Percentiles rank a stretch among this genome's conserved stretches.
Evolutionary conservation across 1,140 invertebrate genomes (phyloP).

Genomic region (Drosophila subpulchrella): DNA sequence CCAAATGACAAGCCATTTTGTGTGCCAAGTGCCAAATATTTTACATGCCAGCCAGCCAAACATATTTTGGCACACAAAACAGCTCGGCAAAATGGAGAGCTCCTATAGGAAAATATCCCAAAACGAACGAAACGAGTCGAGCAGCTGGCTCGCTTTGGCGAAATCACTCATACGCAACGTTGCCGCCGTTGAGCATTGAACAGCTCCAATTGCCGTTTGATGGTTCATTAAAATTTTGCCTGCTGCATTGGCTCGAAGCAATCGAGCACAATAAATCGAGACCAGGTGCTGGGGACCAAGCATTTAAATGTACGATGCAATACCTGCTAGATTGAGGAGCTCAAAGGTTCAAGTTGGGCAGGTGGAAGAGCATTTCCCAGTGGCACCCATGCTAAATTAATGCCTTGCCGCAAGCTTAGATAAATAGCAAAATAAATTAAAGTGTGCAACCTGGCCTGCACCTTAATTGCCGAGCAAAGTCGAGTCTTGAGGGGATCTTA

Average conservation of each 20-base stretch:
- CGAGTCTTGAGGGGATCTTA: constrained; percentile 34
- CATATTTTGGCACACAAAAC: constrained; percentile 34
- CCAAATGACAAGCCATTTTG: constrained; percentile 55
- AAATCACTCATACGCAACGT: constrained; percentile 76
- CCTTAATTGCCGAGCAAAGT: constrained; percentile 41
- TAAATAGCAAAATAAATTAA: constrained; percentile 65
- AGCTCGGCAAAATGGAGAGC: background rate
- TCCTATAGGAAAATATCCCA: background rate
- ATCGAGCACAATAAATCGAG: constrained; percentile 60
- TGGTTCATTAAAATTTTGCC: constrained; percentile 72
- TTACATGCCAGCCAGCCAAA: constrained; percentile 57
- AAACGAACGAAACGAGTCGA: background rate
- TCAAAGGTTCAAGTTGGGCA: background rate
- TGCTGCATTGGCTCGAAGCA: constrained; percentile 48
- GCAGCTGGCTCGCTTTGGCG: constrained; percentile 26
- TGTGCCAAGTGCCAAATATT: constrained; percentile 73
- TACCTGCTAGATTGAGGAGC: background rate
- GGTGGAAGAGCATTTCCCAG: background rate
- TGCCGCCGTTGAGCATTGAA: constrained; percentile 44
- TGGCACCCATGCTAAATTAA: constrained; percentile 41
- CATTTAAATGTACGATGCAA: constrained; percentile 56
- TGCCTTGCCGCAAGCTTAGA: constrained; percentile 47
- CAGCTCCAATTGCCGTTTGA: constrained; percentile 66
- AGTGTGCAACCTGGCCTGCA: constrained; percentile 19
- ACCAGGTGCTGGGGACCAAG: constrained; percentile 24